Base-by-base conservation (phyloP, 2,797 vertebrate species). In the Manis pentadactyla region DNA sequence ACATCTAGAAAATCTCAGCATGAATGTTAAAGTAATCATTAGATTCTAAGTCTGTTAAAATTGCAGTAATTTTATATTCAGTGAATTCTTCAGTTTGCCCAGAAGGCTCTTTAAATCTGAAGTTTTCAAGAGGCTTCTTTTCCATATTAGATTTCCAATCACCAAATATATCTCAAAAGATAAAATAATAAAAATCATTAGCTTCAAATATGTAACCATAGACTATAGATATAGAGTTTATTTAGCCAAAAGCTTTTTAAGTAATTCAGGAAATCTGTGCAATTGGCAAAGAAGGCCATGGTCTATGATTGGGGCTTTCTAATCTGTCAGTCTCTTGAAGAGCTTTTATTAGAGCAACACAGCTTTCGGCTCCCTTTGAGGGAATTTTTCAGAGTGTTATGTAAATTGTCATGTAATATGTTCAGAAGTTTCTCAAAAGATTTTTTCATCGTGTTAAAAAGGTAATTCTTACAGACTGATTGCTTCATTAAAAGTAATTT, bases 21-120 rank as follows among this genome's bases (percentile, higher is more conserved):
- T 95, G 73, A 90, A 92, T 85, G 84, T 85, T 93, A 88, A 95
- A 95, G 64, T 66, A 95, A 94, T 90, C 83, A 96, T 94, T 90
- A 88, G 87, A 93, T 88, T 91, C 79, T 74, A 87, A 87, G 39
- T 87, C 91, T 95, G 69, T 66, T 87, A 81, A 96, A 96, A 97
- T 98, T 91, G 79, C 49, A 92, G 42, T 96, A 88, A 96, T 97
- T 96, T 96, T 89, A 63, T 93, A 78, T 97, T 93, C 93, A 89
- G 29, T 77, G 68, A 95, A 92, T 94, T 89, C 64, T 97, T 97
- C 68, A 84, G 57, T 91, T 95, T 95, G n/a, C 71, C 85, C 89
- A 84, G 66, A 63, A 97, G 88, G 23, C 68, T 93, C 21, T 39
- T 96, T 96, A 95, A 97, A 81, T 93, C 46, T 96, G 39, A 94